Conservation (phyloP, 1,140 invertebrate species). For the Saxidomus purpurata region DNA sequence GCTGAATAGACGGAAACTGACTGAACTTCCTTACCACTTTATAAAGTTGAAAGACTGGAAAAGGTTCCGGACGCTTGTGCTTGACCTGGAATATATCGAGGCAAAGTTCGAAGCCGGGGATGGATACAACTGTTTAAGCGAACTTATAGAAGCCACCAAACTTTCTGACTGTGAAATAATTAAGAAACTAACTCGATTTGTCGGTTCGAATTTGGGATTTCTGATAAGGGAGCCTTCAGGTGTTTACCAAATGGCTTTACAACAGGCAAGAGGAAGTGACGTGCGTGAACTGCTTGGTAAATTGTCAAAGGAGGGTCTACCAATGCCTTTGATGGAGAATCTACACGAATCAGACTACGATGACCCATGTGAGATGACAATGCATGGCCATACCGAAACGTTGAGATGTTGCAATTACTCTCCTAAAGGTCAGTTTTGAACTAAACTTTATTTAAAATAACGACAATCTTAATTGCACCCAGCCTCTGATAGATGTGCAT, state of each 20-base stretch:
- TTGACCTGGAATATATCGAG: conserved; percentile 51
- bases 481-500: too few species aligned
- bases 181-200: conserved; percentile 47
- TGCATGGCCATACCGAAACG: conserved; percentile 53
- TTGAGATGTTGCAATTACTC: conserved; percentile 54
- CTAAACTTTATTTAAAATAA: too few species aligned
- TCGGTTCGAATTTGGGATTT: conserved; percentile 55
- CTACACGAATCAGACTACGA: conserved; percentile 36
- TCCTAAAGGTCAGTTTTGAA: conserved; percentile 44
- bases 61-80: conserved; percentile 11
- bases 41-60: conserved; percentile 58
- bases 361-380: conserved; percentile 57
- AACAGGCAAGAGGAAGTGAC: conserved; percentile 12
- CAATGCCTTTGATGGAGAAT: conserved; percentile 23
- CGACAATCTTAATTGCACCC: too few species aligned
- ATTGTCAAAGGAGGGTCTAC: background rate
- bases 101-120: conserved; percentile 63
- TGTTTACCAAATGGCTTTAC: conserved; percentile 57
- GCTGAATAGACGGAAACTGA: conserved; percentile 49
- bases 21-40: conserved; percentile 54
- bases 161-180: conserved; percentile 18
- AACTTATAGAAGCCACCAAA: conserved; percentile 55
- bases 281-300: conserved; percentile 1
- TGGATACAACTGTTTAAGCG: conserved; percentile 58
- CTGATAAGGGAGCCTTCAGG: conserved; percentile 27